Evolutionary conservation across 2,113 vertebrate species (phyloP).

Genomic region (Axis porcinus): DNA sequence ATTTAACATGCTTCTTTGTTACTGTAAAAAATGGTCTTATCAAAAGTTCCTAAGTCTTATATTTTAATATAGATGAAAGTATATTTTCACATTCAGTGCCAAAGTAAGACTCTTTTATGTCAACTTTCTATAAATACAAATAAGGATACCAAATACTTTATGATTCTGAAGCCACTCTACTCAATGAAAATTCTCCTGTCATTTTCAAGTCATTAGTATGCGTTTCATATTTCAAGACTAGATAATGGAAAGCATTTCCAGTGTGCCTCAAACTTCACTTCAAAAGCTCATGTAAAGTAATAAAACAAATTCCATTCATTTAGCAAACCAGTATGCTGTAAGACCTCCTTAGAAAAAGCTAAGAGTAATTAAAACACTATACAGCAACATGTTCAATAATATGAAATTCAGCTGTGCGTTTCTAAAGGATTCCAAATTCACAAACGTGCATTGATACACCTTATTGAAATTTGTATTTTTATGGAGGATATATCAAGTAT

Average conservation of each 20-base stretch:
- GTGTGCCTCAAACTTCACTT: constrained; percentile 11
- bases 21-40: not conserved
- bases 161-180: not conserved
- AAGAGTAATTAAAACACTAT: constrained; percentile 26
- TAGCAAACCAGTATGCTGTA: not conserved
- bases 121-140: constrained; percentile 34
- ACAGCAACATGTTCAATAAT: constrained; percentile 3
- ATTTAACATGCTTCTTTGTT: not conserved
- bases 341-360: not conserved
- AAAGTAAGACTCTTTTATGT: not conserved
- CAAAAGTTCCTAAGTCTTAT: constrained; percentile 8
- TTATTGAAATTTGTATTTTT: not conserved
- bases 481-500: not conserved
- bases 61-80: constrained; percentile 35
- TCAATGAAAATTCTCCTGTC: not conserved
- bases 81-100: not conserved
- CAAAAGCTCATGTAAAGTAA: constrained; percentile 28
- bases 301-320: constrained; percentile 48
- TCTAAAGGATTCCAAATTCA: constrained; percentile 27
- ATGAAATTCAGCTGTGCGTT: constrained; percentile 21
- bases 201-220: not conserved
- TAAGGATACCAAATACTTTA: not conserved
- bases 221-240: constrained; percentile 34
- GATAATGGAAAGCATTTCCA: not conserved
- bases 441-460: not conserved